Conservation (phyloP, 1,140 invertebrate species). For the Choristoneura fumiferana region DNA sequence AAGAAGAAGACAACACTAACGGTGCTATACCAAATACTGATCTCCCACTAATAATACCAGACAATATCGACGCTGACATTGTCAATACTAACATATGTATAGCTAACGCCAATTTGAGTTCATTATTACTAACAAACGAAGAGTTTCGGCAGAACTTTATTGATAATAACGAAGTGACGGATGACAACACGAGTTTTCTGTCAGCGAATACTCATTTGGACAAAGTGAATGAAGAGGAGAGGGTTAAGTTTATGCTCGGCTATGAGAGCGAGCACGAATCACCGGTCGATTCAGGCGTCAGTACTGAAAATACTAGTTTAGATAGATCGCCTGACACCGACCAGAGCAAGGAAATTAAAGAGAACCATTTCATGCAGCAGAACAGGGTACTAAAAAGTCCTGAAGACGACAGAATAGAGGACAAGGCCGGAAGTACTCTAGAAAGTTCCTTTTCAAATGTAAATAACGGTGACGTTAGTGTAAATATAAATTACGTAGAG, state of each 20-base stretch:
- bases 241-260: slow-evolving; percentile 75
- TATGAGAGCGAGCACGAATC: slow-evolving; percentile 76
- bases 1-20: slow-evolving; percentile 52
- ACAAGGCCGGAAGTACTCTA: slow-evolving; percentile 50
- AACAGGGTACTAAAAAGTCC: slow-evolving; percentile 65
- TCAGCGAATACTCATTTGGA: slow-evolving; percentile 51
- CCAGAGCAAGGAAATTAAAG: slow-evolving; percentile 55
- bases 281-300: slow-evolving; percentile 84
- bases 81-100: slow-evolving; percentile 79
- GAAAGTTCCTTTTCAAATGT: slow-evolving; percentile 62
- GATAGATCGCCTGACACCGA: slow-evolving; percentile 80
- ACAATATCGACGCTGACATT: slow-evolving; percentile 67
- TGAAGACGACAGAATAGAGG: slow-evolving; percentile 40
- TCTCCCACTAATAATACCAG: slow-evolving; percentile 56
- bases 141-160: slow-evolving; percentile 58
- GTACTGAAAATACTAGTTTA: slow-evolving; percentile 85
- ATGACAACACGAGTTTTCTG: slow-evolving; percentile 57
- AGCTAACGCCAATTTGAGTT: slow-evolving; percentile 84
- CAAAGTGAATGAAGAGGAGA: slow-evolving; percentile 55
- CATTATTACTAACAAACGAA: slow-evolving; percentile 78
- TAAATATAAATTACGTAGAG: slow-evolving; percentile 66
- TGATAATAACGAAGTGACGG: slow-evolving; percentile 37
- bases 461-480: slow-evolving; percentile 46
- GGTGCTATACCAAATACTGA: slow-evolving; percentile 47
- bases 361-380: slow-evolving; percentile 65